phyloP scores from a whole-genome alignment of 2,113 vertebrate species.

The Actinemys pallida region DNA sequence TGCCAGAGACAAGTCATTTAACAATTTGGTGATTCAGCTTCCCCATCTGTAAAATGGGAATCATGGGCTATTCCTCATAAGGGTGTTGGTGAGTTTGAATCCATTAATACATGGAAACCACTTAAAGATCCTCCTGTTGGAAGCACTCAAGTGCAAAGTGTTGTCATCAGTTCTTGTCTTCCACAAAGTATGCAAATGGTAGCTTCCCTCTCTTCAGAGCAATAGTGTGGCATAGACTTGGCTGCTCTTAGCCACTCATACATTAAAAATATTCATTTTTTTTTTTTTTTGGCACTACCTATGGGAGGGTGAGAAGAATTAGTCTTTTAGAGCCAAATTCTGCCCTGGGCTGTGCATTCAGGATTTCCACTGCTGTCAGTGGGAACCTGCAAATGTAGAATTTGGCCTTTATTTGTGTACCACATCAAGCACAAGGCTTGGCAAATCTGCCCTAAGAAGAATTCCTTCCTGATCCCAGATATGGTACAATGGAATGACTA shows the following conservation, averaged over 20 bases:
- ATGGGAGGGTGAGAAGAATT: neutral
- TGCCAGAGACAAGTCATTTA: neutral
- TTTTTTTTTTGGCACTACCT: neutral
- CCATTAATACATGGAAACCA: neutral
- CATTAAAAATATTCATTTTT: neutral
- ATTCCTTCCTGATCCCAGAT: neutral
- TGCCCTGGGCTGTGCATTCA: neutral
- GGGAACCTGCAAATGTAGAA: neutral
- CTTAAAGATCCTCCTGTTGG: neutral
- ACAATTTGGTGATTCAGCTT: neutral
- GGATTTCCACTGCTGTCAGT: neutral
- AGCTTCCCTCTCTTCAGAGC: neutral
- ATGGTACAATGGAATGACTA: neutral
- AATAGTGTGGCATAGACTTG: neutral
- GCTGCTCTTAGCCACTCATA: neutral
- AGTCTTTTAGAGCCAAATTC: neutral
- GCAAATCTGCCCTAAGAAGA: neutral
- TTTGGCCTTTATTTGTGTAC: neutral
- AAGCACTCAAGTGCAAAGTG: neutral
- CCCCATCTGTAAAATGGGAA: neutral
- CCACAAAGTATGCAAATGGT: neutral
- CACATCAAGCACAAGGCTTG: neutral
- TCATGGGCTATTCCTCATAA: neutral
- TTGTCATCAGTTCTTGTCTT: neutral
- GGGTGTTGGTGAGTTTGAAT: neutral